A percentile compares a stretch with the other conserved stretches of the same genome.
Conservation (phyloP, 2,888 invertebrate species). For the Diploptera punctata region DNA sequence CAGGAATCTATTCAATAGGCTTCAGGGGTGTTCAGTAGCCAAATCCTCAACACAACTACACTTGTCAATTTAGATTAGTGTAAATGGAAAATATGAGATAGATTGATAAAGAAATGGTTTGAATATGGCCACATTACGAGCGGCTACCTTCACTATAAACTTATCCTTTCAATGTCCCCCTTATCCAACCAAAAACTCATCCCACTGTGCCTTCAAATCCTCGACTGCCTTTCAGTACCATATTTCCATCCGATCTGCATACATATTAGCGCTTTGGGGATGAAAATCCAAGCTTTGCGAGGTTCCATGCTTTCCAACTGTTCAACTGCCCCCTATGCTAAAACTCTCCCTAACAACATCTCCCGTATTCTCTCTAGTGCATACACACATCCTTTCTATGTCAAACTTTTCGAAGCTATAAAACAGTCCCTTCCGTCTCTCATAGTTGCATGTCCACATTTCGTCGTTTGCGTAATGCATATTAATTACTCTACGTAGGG, state of each 20-base stretch:
- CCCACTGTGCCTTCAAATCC: neutral
- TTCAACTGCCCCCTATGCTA: neutral
- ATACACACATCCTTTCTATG: neutral
- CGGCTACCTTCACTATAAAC: too few relatives aligned
- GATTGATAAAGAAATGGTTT: too few relatives aligned
- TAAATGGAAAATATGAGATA: too few relatives aligned
- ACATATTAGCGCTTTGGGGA: slow-evolving; percentile 31
- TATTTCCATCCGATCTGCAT: slow-evolving; percentile 35
- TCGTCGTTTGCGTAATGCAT: neutral
- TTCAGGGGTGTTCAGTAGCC: too few relatives aligned
- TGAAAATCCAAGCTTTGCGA: slow-evolving; percentile 16
- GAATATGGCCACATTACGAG: too few relatives aligned
- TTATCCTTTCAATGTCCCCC: too few relatives aligned
- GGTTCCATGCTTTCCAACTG: slow-evolving; percentile 8
- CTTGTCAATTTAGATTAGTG: too few relatives aligned
- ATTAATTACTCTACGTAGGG: too few relatives aligned
- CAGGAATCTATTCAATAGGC: too few relatives aligned
- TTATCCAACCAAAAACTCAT: too few relatives aligned
- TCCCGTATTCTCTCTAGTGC: neutral
- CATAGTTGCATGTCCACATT: neutral
- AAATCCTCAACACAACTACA: too few relatives aligned
- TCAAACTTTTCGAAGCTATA: neutral
- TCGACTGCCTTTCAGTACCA: slow-evolving; percentile 28
- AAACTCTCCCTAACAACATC: neutral
- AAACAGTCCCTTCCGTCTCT: neutral